Evolutionary conservation across 2,113 vertebrate species (phyloP), one percentile per base, ranked within the genome.

Genomic region (Fulmarus glacialis): DNA sequence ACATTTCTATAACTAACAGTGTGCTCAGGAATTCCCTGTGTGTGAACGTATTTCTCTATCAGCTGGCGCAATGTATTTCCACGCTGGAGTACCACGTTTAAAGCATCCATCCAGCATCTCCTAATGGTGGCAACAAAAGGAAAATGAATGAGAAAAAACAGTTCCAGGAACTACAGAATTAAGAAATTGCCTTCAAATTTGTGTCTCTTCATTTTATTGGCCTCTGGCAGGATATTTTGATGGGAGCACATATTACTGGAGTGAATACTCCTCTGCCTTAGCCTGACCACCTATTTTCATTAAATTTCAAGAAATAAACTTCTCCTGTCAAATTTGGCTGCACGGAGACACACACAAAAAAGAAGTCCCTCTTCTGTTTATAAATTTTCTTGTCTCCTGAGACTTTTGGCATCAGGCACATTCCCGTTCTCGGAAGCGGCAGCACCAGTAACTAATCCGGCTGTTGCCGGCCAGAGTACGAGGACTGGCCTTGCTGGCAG

Each of bases 1-100:
- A 53, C 92, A 92, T 91, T 96, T 93, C 81, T 92, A 4, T 85
- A 91, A 85, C 82, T 78, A 88, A 36, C 74, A 85, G 77, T 60
- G 34, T 0, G n/a, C 45, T 84, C 53, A 85, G 93, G 89, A 94
- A 89, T 94, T 96, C 89, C 92, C 83, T 88, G 52, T 16, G 11
- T 88, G 55, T 68, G 90, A 85, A 60, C 0, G 29, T 34, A 60
- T 75, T 95, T 94, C 62, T 87, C 47, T 68, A 7, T 90, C 70
- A 89, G 84, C 82, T 89, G 81, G 77, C 15, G 6, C n/a, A 32
- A 42, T 27, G 36, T 45, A 34, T 82, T 87, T 74, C 62, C 79
- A 53, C 43, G 52, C 52, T 56, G 58, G 29, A 89, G 27, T 16
- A 45, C 24, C 43, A 32, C 1, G 0, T 82, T 90, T 56, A 91